phyloP scores from a whole-genome alignment of 2,113 vertebrate genomes.

The Neoarius graeffei region DNA sequence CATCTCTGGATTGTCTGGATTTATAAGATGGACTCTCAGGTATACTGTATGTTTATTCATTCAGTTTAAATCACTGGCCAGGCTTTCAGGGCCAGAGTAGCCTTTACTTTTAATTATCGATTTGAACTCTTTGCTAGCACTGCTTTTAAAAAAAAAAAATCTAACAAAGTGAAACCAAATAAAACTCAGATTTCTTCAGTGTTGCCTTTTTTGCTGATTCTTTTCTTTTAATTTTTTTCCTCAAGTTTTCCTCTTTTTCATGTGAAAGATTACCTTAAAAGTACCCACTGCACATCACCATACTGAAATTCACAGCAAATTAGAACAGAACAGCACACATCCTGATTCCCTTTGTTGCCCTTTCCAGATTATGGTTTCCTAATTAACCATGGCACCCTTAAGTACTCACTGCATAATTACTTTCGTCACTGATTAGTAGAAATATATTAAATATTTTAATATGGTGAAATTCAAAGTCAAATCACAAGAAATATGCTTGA shows the following conservation, averaged over 20 bases:
- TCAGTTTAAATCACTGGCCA: not conserved
- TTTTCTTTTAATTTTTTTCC: not conserved
- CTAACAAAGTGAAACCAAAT: not conserved
- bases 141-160: not conserved
- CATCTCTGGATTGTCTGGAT: not conserved
- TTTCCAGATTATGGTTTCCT: slow-evolving; percentile 7
- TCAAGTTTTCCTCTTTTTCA: not conserved
- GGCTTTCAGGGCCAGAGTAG: not conserved
- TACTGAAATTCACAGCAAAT: not conserved
- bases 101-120: not conserved
- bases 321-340: not conserved
- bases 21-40: not conserved
- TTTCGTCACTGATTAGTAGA: slow-evolving; percentile 12
- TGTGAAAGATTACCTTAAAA: not conserved
- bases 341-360: not conserved
- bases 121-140: not conserved
- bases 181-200: not conserved
- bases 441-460: slow-evolving; percentile 15
- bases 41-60: not conserved
- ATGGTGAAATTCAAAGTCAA: not conserved
- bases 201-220: not conserved
- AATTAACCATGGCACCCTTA: slow-evolving; percentile 18
- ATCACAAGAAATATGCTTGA: not conserved
- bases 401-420: not conserved
- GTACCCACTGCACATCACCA: not conserved